Conservation (phyloP, 2,797 vertebrate species). For the Heteromormyrus szaboi region DNA sequence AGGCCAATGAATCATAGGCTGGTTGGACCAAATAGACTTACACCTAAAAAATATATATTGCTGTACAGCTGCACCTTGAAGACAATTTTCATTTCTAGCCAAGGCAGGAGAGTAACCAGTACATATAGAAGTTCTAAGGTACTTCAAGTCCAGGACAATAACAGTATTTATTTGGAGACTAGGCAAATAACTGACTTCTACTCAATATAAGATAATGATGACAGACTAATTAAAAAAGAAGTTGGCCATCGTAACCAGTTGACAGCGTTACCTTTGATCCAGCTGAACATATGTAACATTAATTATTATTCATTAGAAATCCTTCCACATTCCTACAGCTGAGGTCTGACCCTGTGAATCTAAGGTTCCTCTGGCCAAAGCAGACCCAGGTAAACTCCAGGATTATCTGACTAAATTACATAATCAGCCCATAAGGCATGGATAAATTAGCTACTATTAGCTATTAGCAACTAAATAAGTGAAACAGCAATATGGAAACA, state of each 20-base stretch:
- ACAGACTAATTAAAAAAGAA: neutral
- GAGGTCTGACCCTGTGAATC: neutral
- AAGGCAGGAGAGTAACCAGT: neutral
- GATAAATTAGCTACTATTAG: neutral
- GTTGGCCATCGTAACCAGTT: neutral
- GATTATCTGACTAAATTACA: neutral
- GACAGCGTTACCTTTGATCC: neutral
- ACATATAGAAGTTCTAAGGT: neutral
- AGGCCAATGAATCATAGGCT: constrained; percentile 1
- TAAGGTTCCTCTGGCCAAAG: neutral
- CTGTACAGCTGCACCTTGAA: neutral
- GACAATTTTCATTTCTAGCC: neutral
- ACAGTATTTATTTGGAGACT: neutral
- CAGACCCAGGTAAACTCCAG: neutral
- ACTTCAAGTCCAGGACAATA: neutral
- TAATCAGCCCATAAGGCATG: neutral
- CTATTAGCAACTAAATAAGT: neutral
- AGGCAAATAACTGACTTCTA: neutral
- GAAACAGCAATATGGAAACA: neutral
- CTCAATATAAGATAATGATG: neutral
- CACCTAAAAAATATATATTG: neutral
- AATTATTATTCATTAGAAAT: neutral
- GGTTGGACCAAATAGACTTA: neutral
- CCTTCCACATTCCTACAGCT: neutral
- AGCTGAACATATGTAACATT: neutral